Evolutionary conservation across 2,113 vertebrate species (phyloP).

Genomic region (human): DNA sequence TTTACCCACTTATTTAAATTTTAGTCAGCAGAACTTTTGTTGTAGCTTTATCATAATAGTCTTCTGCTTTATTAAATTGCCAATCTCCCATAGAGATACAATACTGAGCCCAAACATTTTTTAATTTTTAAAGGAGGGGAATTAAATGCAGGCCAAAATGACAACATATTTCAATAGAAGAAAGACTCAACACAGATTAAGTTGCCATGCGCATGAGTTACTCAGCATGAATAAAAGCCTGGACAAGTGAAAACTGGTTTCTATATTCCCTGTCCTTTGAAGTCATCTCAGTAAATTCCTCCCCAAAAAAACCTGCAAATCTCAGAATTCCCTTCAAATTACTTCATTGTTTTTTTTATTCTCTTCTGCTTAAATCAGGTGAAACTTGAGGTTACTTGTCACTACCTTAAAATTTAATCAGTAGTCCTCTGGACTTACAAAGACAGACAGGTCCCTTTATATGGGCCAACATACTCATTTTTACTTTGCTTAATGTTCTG

Average conservation of each 20-base stretch:
- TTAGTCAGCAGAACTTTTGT: not conserved
- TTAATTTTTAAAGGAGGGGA: not conserved
- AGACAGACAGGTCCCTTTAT: not conserved
- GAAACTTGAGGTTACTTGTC: slow-evolving; percentile 2
- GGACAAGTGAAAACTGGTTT: slow-evolving; percentile 3
- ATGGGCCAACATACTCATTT: slow-evolving; percentile 14
- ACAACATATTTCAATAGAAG: not conserved
- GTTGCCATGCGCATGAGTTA: not conserved
- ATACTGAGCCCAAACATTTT: not conserved
- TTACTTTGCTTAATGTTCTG: slow-evolving; percentile 17
- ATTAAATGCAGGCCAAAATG: not conserved
- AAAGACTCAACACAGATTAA: not conserved
- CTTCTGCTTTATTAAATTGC: not conserved
- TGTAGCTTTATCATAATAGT: not conserved
- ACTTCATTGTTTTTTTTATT: slow-evolving; percentile 5
- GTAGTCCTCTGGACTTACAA: not conserved
- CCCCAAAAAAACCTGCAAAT: not conserved
- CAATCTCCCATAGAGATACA: not conserved
- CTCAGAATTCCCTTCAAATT: not conserved
- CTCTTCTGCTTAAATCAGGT: slow-evolving; percentile 5
- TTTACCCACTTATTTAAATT: not conserved
- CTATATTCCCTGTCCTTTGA: not conserved
- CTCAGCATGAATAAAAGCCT: not conserved
- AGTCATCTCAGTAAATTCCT: not conserved
- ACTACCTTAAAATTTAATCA: slow-evolving; percentile 31